Conservation (phyloP, 2,888 invertebrate species). For the Nematopogon swammerdamellus region DNA sequence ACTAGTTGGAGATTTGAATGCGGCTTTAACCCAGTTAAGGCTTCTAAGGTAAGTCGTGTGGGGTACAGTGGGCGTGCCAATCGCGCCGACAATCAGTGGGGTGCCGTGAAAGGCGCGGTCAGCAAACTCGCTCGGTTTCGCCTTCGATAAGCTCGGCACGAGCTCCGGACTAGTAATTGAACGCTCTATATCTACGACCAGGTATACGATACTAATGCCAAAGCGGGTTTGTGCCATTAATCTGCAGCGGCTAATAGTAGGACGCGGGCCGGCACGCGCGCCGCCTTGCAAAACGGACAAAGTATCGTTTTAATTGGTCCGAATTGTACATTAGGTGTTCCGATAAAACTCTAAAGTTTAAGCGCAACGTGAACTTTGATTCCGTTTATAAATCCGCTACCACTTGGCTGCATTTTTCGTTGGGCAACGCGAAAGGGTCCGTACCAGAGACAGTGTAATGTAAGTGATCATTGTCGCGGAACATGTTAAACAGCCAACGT, state of each 20-base stretch:
- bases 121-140: conserved; percentile 27
- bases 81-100: conserved; percentile 12
- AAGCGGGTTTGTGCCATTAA: background rate
- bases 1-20: no score
- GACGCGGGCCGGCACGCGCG: conserved; percentile 11
- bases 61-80: conserved; percentile 26
- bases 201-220: background rate
- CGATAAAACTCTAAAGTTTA: background rate
- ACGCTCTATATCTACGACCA: background rate
- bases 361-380: background rate
- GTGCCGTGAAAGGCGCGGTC: conserved; percentile 40
- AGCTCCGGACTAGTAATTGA: conserved; percentile 8
- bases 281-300: conserved; percentile 19
- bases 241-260: background rate
- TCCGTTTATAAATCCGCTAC: no score
- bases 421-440: background rate
- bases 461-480: background rate
- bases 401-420: background rate
- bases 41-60: conserved; percentile 6
- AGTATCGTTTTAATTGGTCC: conserved; percentile 30
- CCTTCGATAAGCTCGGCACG: conserved; percentile 30
- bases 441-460: background rate
- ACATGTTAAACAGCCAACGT: no score
- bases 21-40: background rate
- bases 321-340: conserved; percentile 18